Percentiles rank a stretch among this genome's conserved stretches.
These are phyloP conservation scores for Pseudomyrmex sp. DNA, from an alignment of 1,140 invertebrate genomes.

Conservation along the genomic window DNA sequence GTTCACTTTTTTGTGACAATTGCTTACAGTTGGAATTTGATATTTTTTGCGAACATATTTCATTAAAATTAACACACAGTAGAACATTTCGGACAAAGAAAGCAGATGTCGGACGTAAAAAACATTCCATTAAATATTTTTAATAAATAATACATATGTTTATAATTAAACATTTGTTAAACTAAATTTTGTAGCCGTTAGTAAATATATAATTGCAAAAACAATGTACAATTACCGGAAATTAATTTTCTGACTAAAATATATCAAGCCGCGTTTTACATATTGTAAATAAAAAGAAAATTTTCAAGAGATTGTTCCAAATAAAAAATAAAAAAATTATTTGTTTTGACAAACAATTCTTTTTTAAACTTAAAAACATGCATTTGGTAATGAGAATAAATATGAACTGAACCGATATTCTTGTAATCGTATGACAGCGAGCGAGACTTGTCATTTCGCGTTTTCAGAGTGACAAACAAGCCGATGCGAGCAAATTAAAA, in stretches of 20 bases:
- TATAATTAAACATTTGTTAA: constrained; percentile 5
- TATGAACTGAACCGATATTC: neutral
- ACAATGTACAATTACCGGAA: neutral
- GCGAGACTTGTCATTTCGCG: constrained; percentile 37
- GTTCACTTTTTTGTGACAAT: neutral
- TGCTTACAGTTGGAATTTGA: neutral
- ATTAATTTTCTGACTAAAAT: neutral
- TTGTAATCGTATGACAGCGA: neutral
- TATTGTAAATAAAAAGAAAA: neutral
- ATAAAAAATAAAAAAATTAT: too few species aligned
- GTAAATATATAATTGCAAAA: neutral
- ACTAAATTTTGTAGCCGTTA: neutral
- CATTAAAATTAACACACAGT: too few species aligned
- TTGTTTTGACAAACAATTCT: neutral
- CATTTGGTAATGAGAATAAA: neutral
- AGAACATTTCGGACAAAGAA: too few species aligned
- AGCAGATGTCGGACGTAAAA: too few species aligned
- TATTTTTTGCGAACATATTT: neutral
- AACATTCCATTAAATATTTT: constrained; percentile 2
- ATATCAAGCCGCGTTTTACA: neutral
- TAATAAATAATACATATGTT: neutral
- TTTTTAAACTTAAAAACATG: neutral
- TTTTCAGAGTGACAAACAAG: constrained; percentile 34
- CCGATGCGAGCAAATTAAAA: constrained; percentile 49
- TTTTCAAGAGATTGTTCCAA: too few species aligned